phyloP scores from a whole-genome alignment of 2,888 invertebrate genomes.

The Synergus itoensis region DNA sequence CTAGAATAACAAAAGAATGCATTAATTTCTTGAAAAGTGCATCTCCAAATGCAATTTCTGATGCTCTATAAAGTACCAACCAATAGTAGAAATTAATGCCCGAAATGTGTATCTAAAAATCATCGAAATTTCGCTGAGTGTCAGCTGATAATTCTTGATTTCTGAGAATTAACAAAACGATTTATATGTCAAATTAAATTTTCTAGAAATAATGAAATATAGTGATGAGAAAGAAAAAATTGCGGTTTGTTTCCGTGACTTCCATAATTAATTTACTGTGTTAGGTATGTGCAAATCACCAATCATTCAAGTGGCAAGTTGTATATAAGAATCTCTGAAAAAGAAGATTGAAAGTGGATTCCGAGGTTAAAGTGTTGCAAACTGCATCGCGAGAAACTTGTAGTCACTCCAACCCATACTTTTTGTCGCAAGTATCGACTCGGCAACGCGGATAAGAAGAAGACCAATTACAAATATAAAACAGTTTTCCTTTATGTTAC shows the following conservation, averaged over 20 bases:
- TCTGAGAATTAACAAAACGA: too few species aligned
- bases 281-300: neutral
- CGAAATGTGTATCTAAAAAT: too few species aligned
- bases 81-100: too few species aligned
- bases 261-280: neutral
- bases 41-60: too few species aligned
- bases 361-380: slow-evolving; percentile 33
- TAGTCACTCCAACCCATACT: slow-evolving; percentile 51
- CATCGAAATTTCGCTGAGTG: too few species aligned
- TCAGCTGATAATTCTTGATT: too few species aligned
- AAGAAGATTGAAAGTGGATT: slow-evolving; percentile 1
- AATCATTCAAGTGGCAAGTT: neutral
- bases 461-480: slow-evolving; percentile 71
- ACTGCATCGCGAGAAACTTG: slow-evolving; percentile 45
- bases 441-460: slow-evolving; percentile 71
- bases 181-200: too few species aligned
- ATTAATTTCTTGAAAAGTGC: too few species aligned
- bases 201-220: neutral
- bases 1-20: too few species aligned
- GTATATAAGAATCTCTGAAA: neutral
- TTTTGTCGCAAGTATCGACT: slow-evolving; percentile 63
- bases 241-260: neutral
- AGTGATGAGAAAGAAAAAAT: neutral
- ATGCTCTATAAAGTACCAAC: too few species aligned
- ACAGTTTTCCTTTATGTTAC: slow-evolving; percentile 47